Conservation (phyloP, 1,140 invertebrate species). For the Battus philenor region DNA sequence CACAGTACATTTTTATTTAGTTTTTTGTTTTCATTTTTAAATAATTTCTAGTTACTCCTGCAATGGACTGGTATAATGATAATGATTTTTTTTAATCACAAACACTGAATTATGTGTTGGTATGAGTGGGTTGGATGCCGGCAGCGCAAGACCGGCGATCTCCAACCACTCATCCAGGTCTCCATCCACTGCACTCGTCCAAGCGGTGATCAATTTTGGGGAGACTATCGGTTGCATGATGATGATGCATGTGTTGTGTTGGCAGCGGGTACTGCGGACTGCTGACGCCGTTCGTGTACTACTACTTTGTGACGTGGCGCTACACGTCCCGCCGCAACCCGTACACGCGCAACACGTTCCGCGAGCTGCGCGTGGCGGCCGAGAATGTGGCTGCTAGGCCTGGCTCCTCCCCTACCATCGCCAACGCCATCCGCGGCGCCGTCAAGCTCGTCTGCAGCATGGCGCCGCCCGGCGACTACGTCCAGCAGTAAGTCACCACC, state of each 20-base stretch:
- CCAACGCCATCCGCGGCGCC: conserved; percentile 68
- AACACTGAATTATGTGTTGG: no score
- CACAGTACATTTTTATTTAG: no score
- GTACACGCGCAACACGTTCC: conserved; percentile 93
- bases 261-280: conserved; percentile 89
- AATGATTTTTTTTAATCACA: no score
- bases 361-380: conserved; percentile 81
- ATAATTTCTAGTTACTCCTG: no score
- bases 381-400: conserved; percentile 80
- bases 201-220: no score
- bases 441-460: conserved; percentile 80
- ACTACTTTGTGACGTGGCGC: conserved; percentile 91
- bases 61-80: background rate
- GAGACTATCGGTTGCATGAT: no score
- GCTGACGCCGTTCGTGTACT: conserved; percentile 95
- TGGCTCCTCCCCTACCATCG: conserved; percentile 77
- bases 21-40: no score
- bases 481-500: conserved; percentile 42
- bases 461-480: conserved; percentile 76
- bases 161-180: no score
- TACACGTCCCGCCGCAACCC: conserved; percentile 96
- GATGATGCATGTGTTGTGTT: no score
- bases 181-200: no score
- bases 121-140: no score
- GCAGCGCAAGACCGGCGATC: no score